These are phyloP conservation scores for Pavo muticus DNA, from an alignment of 2,113 vertebrate genomes.

Conservation along the genomic window DNA sequence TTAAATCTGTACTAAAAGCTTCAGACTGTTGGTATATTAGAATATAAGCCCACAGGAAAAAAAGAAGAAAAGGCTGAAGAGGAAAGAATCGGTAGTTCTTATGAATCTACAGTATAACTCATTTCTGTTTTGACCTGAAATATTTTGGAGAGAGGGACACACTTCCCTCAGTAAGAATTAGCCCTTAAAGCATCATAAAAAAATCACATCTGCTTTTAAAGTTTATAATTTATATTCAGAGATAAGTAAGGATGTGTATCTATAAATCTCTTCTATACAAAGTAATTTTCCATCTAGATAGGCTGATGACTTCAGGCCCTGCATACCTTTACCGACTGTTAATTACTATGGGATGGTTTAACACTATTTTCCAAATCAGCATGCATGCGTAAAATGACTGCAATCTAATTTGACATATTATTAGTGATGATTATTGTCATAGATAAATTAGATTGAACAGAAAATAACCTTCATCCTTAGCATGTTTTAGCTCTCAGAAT, in stretches of 20 bases:
- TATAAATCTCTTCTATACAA: constrained; percentile 77
- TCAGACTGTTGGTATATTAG: constrained; percentile 47
- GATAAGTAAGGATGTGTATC: constrained; percentile 69
- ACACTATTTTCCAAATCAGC: constrained; percentile 83
- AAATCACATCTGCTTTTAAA: constrained; percentile 58
- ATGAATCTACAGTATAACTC: background rate
- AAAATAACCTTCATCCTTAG: constrained; percentile 90
- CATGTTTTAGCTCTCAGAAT: constrained; percentile 88
- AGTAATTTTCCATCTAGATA: constrained; percentile 76
- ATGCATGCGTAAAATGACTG: constrained; percentile 84
- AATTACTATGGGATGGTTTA: constrained; percentile 80
- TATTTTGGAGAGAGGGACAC: constrained; percentile 18
- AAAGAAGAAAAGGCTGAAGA: constrained; percentile 24
- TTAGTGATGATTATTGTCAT: constrained; percentile 88
- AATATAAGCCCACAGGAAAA: constrained; percentile 48
- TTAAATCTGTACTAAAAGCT: constrained; percentile 19
- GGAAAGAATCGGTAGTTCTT: background rate
- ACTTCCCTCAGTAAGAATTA: constrained; percentile 64
- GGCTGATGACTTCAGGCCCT: constrained; percentile 65
- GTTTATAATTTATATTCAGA: constrained; percentile 72
- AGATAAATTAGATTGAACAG: constrained; percentile 90
- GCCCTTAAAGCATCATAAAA: constrained; percentile 68
- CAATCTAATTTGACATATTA: constrained; percentile 88
- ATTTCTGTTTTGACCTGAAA: background rate
- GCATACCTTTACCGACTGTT: constrained; percentile 78